Base-by-base conservation (phyloP, 2,888 invertebrate genomes). In the Arctia plantaginis region DNA sequence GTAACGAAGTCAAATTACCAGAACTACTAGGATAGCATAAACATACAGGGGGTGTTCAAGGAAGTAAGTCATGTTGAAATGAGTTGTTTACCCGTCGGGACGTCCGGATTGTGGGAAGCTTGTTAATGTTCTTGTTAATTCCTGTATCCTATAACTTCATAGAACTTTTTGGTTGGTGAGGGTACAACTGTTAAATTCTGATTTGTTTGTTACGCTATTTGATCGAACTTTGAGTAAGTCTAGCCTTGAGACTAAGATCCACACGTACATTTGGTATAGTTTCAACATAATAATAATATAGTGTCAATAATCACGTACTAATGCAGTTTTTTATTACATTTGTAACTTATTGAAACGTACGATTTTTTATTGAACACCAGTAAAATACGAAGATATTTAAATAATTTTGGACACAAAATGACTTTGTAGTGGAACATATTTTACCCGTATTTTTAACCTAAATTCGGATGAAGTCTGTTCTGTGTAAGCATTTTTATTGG, bases 51-150 rank as follows among this genome's bases (percentile, higher is more conserved):
- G 70, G 66, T 73, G 64, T 77, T 73, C 70, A 66, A 80, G 83
- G 83, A 83, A 84, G 80, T 73, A 78, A 77, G 71, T 81, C 83
- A 78, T 85, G 81, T 69, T 75, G 79, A 73, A 80, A 77, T 77
- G 74, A 77, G 76, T 81, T 80, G 80, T 77, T 81, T 75, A 74
- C 73, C 78, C 83, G 59, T 30, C 6, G 80, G 79, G 85, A 79
- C 78, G 75, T 81, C 78, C 80, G 81, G 79, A 68, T 77, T 66
- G 74, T 69, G 67, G 69, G 73, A 75, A 69, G 75, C 81, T 79
- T 84, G 81, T 79, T 83, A 83, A 84, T 79, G 85, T 76, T 72
- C 68, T 74, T 78, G 79, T 79, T 83, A 84, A 84, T 82, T 82
- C 79, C 85, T 77, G 78, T 75, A 77, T 82, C 75, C 81, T 80